These are phyloP conservation scores for Sycophila texana DNA, from an alignment of 2,888 invertebrate genomes.

Conservation along the genomic window DNA sequence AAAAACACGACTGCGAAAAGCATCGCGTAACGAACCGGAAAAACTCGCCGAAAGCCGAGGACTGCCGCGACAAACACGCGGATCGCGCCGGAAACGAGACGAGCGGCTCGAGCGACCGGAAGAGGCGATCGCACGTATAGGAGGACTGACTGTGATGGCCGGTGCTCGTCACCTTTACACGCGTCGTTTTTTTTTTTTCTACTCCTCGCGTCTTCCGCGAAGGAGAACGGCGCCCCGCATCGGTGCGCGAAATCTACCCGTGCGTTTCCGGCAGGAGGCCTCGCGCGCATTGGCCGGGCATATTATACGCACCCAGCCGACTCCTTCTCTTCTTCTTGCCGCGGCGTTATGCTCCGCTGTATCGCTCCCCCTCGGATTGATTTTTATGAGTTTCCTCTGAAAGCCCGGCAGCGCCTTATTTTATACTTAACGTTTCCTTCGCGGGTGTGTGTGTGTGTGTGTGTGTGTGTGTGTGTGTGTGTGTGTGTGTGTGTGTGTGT, in stretches of 20 bases:
- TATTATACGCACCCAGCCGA: background rate
- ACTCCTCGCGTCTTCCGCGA: background rate
- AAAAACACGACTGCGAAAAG: too few species aligned
- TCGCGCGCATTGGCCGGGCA: slow-evolving; percentile 14
- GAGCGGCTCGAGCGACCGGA: slow-evolving; percentile 19
- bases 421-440: background rate
- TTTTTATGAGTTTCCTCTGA: background rate
- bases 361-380: slow-evolving; percentile 12
- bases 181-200: background rate
- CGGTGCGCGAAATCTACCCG: slow-evolving; percentile 49
- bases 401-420: background rate
- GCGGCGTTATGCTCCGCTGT: background rate
- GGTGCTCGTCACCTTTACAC: slow-evolving; percentile 11
- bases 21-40: too few species aligned
- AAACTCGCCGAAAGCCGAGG: too few species aligned
- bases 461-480: too few species aligned
- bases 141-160: background rate
- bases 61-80: too few species aligned
- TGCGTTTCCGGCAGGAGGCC: slow-evolving; percentile 36
- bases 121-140: slow-evolving; percentile 27
- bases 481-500: too few species aligned
- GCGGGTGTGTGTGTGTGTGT: too few species aligned
- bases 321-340: background rate
- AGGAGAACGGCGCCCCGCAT: slow-evolving; percentile 16
- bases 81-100: too few species aligned